Base-by-base conservation (phyloP, 2,888 invertebrate species). In the Trachelus stipa region DNA sequence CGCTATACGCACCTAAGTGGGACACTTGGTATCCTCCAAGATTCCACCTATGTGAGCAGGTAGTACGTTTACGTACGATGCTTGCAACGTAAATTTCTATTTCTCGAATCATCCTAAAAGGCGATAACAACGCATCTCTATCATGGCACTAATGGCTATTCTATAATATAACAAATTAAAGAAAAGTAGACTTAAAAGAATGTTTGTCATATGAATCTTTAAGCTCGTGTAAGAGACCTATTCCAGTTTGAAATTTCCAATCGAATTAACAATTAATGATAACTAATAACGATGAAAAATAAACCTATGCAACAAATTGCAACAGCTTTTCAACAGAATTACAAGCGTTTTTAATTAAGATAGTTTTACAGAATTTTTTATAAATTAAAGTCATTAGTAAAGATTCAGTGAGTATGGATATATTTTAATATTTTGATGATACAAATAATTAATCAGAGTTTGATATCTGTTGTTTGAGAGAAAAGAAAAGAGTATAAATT, bases 21-120 rank as follows among this genome's bases (percentile, higher is more conserved):
- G 89, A 90, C 91, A 87, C 88, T 79, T 71, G 71, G 88, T 88
- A 91, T 91, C 90, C 89, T 90, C 88, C 86, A 87, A 88, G 89
- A 88, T 89, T 86, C 88, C 82, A 86, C 85, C 82, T 85, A 86
- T 86, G 90, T 11, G 30, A 31, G 71, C 71, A 34, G 31, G 31
- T 34, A 71, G 12, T 71, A 30, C 71, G 71, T 34, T 71, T 69
- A 74, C 77, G 79, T 85, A 84, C 81, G 31, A 71, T 34, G 80
- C 80, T 81, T 82, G 78, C 79, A 56, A 82, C 81, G 87, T 84
- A 83, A 90, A 88, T 90, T 90, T 91, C 91, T 91, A 91, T 89
- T 91, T 89, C 89, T 90, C 85, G 86, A 88, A 88, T 86, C 82
- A 83, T 82, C 83, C 77, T n/a, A 68, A 30, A 75, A 68, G 68